Evolutionary conservation across 2,888 invertebrate species (phyloP), one percentile per base, ranked within the genome.

Genomic region (Nudaria mundana): DNA sequence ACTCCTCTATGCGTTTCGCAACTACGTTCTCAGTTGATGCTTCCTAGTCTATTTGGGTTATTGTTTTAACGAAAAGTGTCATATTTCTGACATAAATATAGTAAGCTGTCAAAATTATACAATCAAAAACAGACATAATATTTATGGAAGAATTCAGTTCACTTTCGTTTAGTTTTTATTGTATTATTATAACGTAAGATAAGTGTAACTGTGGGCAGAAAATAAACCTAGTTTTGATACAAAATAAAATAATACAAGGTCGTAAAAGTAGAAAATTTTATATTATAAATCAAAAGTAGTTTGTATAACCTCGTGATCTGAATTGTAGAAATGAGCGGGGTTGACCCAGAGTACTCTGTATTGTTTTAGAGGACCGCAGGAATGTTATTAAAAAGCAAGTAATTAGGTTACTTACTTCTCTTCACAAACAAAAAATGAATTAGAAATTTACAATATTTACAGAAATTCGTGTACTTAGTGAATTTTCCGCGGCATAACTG

Each of bases 41-140:
- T 77, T 79, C 77, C 78, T 74, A 67, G 68, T 71, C 58, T 63
- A 71, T 75, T 62, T 73, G 37, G 71, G 72, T 70, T 66, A 70
- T 70, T 66, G 57, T 66, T 64, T 52, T 57, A 49, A 56, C 44
- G 45, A 58, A 53, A 30, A 44, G 47, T 49, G 53, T 56, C 54
- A 42, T 46, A 47, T 59, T 56, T 50, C 44, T 36, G 37, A 14
- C 20, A 31, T 12, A 29, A 38, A 16, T 20, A 32, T n/a, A 20
- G 13, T 5, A 28, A 44, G 33, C 33, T 32, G 42, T 40, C 18
- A 40, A 42, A 38, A 46, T 44, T n/a, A n/a, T n/a, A n/a, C 37
- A 44, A 33, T 44, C 34, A 23, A 44, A 36, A 51, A 37, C 11
- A 28, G 40, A 52, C 51, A 60, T 61, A 51, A 57, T 49, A 25